Percentiles rank a stretch among this genome's conserved stretches.
Conservation (phyloP, 1,140 invertebrate species). For the Triops longicaudatus region DNA sequence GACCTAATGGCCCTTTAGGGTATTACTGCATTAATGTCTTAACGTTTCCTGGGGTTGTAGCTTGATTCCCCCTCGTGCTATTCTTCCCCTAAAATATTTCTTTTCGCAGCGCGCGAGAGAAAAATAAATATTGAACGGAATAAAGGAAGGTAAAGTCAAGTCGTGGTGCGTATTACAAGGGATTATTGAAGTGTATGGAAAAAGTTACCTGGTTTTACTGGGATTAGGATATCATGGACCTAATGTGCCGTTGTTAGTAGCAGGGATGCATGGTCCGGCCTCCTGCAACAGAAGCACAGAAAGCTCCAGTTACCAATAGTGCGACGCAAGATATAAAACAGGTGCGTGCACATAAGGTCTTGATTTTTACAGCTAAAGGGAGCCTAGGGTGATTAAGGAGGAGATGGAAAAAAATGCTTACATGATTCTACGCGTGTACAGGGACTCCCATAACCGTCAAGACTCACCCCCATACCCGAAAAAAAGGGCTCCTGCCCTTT, state of each 20-base stretch:
- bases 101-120: neutral
- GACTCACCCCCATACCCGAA: neutral
- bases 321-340: neutral
- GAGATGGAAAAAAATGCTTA: neutral
- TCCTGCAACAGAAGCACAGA: neutral
- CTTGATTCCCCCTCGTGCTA: neutral
- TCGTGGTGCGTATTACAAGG: neutral
- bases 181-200: conserved; percentile 7
- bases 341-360: neutral
- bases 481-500: neutral
- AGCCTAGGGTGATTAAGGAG: neutral
- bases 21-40: conserved; percentile 13
- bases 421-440: neutral
- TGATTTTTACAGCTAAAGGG: neutral
- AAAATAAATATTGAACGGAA: neutral
- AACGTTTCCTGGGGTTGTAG: neutral
- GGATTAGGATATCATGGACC: neutral
- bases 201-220: conserved; percentile 1
- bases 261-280: neutral
- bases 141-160: neutral
- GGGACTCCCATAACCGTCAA: neutral
- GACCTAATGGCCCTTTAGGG: conserved; percentile 6
- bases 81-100: neutral
- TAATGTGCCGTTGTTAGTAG: neutral
- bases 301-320: neutral